Percentiles rank a stretch among this genome's conserved stretches.
These are phyloP conservation scores for Eremophila alpestris DNA, from an alignment of 2,797 vertebrate species.

Conservation along the genomic window DNA sequence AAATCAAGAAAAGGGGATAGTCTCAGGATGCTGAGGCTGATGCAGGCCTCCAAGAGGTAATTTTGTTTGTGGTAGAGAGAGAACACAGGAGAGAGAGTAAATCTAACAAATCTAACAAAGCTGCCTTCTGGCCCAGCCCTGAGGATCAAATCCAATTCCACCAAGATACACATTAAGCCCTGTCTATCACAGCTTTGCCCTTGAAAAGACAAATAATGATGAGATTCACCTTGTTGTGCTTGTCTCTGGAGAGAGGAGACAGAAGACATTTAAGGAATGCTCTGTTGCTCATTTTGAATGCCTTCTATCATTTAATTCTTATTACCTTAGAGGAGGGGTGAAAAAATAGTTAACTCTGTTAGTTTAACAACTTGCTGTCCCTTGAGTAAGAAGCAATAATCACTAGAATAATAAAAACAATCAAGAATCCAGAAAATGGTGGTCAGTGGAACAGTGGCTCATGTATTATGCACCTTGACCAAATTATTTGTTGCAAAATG, in stretches of 20 bases:
- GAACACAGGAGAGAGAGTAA: constrained; percentile 65
- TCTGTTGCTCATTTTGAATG: constrained; percentile 25
- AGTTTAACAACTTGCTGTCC: not conserved
- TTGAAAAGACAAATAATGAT: constrained; percentile 88
- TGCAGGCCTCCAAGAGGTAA: constrained; percentile 79
- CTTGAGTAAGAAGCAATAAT: constrained; percentile 6
- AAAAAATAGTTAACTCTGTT: not conserved
- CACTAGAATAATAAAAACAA: not conserved
- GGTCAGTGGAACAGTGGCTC: not conserved
- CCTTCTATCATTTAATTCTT: constrained; percentile 30
- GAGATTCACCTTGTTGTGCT: constrained; percentile 71
- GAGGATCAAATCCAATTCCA: constrained; percentile 94
- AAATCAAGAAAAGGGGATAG: constrained; percentile 77
- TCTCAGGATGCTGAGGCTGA: constrained; percentile 72
- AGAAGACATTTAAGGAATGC: constrained; percentile 51
- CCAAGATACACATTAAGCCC: constrained; percentile 90
- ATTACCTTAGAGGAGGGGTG: not conserved
- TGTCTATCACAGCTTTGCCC: constrained; percentile 89
- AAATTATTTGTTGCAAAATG: constrained; percentile 19
- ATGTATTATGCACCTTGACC: not conserved
- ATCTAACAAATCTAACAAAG: constrained; percentile 86
- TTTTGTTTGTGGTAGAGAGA: constrained; percentile 83
- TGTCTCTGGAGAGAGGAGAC: constrained; percentile 61
- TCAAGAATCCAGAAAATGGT: not conserved
- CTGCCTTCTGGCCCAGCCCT: constrained; percentile 83